Conservation (phyloP, 1,140 invertebrate species). For the Magallana gigas region DNA sequence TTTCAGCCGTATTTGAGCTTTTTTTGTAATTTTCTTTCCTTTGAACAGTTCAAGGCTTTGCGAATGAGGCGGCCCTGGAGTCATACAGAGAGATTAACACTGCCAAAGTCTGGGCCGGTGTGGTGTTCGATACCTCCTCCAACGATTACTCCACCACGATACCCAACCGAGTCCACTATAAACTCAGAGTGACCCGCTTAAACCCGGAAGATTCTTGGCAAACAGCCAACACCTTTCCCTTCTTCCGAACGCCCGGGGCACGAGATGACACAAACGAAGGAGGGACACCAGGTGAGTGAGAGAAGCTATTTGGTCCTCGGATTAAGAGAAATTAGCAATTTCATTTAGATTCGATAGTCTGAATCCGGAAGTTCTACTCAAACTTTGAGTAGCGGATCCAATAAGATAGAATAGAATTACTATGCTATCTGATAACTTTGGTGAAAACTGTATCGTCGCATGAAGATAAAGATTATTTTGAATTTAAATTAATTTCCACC, state of each 20-base stretch:
- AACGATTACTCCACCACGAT: constrained; percentile 13
- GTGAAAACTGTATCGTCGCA: no score
- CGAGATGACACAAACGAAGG: constrained; percentile 80
- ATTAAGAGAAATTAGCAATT: no score
- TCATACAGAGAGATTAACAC: constrained; percentile 8
- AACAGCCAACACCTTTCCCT: constrained; percentile 84
- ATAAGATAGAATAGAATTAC: no score
- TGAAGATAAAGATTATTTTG: no score
- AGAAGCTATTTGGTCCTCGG: not conserved
- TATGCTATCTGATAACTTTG: no score
- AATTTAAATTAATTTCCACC: no score
- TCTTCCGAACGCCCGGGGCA: constrained; percentile 85
- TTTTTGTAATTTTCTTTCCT: not conserved
- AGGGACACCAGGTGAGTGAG: constrained; percentile 83
- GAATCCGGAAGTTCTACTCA: no score
- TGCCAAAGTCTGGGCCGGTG: constrained; percentile 39
- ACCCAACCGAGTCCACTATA: constrained; percentile 40
- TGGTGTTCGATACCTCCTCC: constrained; percentile 40
- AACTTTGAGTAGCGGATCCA: no score
- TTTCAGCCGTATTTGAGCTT: no score
- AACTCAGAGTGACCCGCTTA: constrained; percentile 35
- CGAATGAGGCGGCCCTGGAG: not conserved
- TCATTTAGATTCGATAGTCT: no score
- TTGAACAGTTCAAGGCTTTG: constrained; percentile 35
- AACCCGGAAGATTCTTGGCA: constrained; percentile 80